Evolutionary conservation across 2,113 vertebrate genomes (phyloP), one percentile per base, ranked within the genome.

Genomic region (Brevimyrus niger): DNA sequence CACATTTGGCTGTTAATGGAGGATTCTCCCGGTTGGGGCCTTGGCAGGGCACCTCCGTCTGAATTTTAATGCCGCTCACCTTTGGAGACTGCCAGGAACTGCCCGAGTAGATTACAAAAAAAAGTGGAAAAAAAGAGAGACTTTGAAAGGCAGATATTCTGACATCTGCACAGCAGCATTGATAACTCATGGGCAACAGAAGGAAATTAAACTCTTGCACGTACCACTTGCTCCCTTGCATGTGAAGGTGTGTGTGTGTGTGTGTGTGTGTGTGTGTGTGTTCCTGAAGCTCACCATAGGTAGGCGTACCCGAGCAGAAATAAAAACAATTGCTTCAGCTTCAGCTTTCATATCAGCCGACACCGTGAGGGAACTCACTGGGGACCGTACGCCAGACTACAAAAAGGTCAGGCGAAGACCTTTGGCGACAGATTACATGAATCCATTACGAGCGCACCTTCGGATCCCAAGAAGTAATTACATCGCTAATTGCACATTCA

Each of bases 41-140:
- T 10, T 84, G 82, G 50, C 48, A 87, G 47, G 10, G 10, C 17
- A 53, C 27, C 10, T 51, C 44, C 31, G 11, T 53, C 11, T 86
- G 46, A 50, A 51, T 86, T 86, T 50, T 53, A 86, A 87, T 87
- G 48, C 48, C 27, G 27, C 50, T 87, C 85, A 87, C 85, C 48
- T 35, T 53, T 87, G 85, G 50, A 51, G 50, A 87, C 48, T 3
- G 50, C 85, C 85, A 87, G 85, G 4, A 53, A 53, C 85, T 19
- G n/a, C 85, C 85, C 27, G 6, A 87, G 85, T 19, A 53, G 48
- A 51, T 87, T 87, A 87, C 31, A 46, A 87, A 86, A 42, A 42
- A 42, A 42, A 42, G 3, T 42, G 3, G 3, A 42, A 42, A 86
- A 86, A 86, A 42, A n/a, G 35, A 51, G 3, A 47, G 8, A n/a